phyloP scores from a whole-genome alignment of 2,113 vertebrate species.

The Caloenas nicobarica region DNA sequence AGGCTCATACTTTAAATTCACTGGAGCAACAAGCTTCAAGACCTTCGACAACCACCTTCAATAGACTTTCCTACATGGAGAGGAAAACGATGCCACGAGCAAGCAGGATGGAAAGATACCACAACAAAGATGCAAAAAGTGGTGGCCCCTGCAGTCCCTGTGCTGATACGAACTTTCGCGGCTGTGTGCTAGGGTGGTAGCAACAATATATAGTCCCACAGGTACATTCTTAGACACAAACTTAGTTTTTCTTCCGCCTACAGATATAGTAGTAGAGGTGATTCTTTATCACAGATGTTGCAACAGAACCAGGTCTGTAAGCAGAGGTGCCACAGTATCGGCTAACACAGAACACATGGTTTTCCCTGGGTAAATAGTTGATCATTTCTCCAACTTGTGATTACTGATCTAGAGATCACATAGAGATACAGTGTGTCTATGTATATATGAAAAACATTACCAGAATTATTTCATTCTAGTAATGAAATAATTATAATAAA shows the following conservation, averaged over 20 bases:
- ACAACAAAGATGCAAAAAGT: neutral
- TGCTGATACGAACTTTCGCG: rapidly evolving
- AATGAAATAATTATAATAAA: neutral
- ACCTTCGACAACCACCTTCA: neutral
- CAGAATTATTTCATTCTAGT: neutral
- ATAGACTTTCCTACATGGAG: neutral
- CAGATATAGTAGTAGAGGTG: neutral
- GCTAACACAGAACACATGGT: neutral
- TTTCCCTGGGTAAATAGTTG: neutral
- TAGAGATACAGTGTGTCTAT: neutral
- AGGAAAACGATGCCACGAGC: neutral
- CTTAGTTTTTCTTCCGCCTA: neutral
- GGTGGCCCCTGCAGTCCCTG: neutral
- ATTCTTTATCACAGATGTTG: neutral
- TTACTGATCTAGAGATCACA: neutral
- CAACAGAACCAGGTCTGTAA: neutral
- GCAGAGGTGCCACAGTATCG: neutral
- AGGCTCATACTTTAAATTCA: neutral
- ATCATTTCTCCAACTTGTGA: neutral
- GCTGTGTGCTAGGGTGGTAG: neutral
- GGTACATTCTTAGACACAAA: neutral
- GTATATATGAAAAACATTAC: neutral
- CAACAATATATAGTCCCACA: neutral
- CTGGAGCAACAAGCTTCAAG: neutral
- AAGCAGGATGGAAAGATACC: neutral